Percentiles rank a stretch among this genome's conserved stretches.
Conservation (phyloP, 2,113 vertebrate genomes). For the Tautogolabrus adspersus region DNA sequence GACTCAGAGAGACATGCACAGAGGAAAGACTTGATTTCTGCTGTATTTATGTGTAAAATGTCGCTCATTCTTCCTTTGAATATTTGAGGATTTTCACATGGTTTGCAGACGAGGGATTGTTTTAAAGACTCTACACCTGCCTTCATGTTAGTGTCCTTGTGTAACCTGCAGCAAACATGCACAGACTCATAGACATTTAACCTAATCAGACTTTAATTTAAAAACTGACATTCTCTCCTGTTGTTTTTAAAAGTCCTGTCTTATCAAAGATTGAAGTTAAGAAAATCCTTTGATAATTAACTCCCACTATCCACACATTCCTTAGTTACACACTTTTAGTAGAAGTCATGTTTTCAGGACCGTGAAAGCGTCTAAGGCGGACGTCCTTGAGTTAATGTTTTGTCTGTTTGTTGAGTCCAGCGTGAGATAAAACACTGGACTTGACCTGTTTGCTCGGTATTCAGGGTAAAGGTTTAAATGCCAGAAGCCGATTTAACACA, state of each 20-base stretch:
- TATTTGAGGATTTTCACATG: too few relatives aligned
- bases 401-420: constrained; percentile 5
- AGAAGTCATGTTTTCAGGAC: not conserved
- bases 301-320: too few relatives aligned
- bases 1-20: too few relatives aligned
- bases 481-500: not conserved
- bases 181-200: not conserved
- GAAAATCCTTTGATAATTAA: not conserved
- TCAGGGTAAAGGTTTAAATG: constrained; percentile 2
- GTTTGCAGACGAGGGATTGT: too few relatives aligned
- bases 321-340: too few relatives aligned
- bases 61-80: too few relatives aligned
- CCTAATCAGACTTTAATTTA: not conserved
- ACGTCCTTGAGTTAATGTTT: not conserved
- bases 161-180: not conserved
- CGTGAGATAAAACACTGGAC: constrained; percentile 19
- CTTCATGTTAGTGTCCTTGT: too few relatives aligned
- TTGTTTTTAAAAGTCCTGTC: not conserved
- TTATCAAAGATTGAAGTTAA: not conserved
- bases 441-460: not conserved
- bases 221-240: not conserved
- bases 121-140: too few relatives aligned
- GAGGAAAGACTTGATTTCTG: too few relatives aligned
- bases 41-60: too few relatives aligned
- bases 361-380: not conserved